Conservation (phyloP, 2,797 vertebrate genomes). For the Prunella strophiata region DNA sequence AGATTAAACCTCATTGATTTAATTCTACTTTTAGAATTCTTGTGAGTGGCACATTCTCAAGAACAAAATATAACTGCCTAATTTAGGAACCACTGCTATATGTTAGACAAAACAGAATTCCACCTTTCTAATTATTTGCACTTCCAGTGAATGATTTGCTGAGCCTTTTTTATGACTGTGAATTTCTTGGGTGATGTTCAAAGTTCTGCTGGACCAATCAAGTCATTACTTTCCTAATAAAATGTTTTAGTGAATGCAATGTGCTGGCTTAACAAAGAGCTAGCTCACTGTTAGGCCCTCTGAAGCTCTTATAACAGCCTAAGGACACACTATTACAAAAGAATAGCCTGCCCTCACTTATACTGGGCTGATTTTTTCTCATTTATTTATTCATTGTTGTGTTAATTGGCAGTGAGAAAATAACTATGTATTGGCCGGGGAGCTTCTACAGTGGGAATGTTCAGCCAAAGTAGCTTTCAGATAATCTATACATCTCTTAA, state of each 20-base stretch:
- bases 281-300: background rate
- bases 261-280: background rate
- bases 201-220: conserved; percentile 28
- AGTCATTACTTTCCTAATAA: conserved; percentile 43
- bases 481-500: background rate
- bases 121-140: conserved; percentile 29
- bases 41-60: background rate
- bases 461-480: conserved; percentile 24
- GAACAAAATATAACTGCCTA: background rate
- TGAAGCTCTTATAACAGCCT: conserved; percentile 20
- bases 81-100: background rate
- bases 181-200: conserved; percentile 43
- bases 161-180: conserved; percentile 25
- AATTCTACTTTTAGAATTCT: background rate
- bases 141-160: background rate
- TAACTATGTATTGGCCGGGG: background rate
- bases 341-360: background rate
- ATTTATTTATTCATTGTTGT: conserved; percentile 34
- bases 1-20: background rate
- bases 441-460: background rate
- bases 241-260: conserved; percentile 34
- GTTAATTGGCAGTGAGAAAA: conserved; percentile 4
- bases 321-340: background rate
- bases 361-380: background rate
- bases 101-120: background rate